These are phyloP conservation scores for Plecotus auritus DNA, from an alignment of 2,113 vertebrate species.

Conservation along the genomic window DNA sequence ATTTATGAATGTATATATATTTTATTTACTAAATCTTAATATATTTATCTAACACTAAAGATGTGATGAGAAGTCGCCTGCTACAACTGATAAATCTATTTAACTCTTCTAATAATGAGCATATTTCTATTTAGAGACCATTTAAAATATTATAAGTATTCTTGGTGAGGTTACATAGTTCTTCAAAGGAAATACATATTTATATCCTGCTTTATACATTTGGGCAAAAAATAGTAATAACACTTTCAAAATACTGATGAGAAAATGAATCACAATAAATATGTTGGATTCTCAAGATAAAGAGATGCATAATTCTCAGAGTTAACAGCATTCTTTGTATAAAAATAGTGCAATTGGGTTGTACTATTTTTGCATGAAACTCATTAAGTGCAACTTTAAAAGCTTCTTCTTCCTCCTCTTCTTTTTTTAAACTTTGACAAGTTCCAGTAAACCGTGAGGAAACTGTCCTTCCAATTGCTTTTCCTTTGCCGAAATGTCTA, in stretches of 20 bases:
- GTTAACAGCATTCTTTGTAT: slow-evolving; percentile 40
- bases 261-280: slow-evolving; percentile 62
- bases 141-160: slow-evolving; percentile 24
- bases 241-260: slow-evolving; percentile 63
- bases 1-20: background rate
- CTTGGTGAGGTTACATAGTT: slow-evolving; percentile 40
- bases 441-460: slow-evolving; percentile 62
- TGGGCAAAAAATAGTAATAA: slow-evolving; percentile 67
- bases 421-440: slow-evolving; percentile 40
- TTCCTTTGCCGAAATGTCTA: slow-evolving; percentile 37
- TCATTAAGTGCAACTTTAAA: slow-evolving; percentile 58
- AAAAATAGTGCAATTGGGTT: slow-evolving; percentile 56
- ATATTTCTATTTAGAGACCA: slow-evolving; percentile 12
- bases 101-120: slow-evolving; percentile 23
- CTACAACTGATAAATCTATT: background rate
- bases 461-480: slow-evolving; percentile 52
- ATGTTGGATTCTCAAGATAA: slow-evolving; percentile 58
- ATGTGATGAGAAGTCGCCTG: background rate
- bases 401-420: background rate
- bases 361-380: slow-evolving; percentile 60
- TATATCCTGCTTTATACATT: slow-evolving; percentile 60
- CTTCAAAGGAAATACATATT: slow-evolving; percentile 54
- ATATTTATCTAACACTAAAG: background rate
- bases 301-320: slow-evolving; percentile 38
- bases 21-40: background rate